A percentile compares a stretch with the other conserved stretches of the same genome.
phyloP scores from a whole-genome alignment of 2,113 vertebrate species.

The Gallinago jamesoni region DNA sequence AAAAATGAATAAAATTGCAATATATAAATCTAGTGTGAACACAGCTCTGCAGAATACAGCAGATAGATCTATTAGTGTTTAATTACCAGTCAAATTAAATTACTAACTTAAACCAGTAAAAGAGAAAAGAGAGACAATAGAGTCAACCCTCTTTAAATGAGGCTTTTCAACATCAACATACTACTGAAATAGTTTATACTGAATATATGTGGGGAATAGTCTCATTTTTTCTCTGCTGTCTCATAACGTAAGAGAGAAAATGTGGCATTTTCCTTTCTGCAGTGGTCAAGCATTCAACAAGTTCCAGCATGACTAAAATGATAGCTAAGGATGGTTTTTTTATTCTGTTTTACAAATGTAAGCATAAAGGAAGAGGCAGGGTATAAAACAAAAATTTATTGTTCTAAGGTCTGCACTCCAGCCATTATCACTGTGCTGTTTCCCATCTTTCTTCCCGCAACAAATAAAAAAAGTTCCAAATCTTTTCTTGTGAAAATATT shows the following conservation, averaged over 20 bases:
- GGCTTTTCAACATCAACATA: not conserved
- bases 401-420: not conserved
- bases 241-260: not conserved
- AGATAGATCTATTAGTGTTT: not conserved
- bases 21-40: not conserved
- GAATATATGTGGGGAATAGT: not conserved
- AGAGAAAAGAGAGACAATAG: not conserved
- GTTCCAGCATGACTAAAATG: not conserved
- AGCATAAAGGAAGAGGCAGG: not conserved
- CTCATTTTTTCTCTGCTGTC: not conserved
- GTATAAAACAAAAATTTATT: not conserved
- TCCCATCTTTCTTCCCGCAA: not conserved
- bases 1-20: not conserved
- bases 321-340: not conserved
- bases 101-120: not conserved
- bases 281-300: not conserved
- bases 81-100: not conserved
- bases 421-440: not conserved
- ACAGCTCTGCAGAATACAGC: not conserved
- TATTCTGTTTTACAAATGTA: not conserved
- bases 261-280: not conserved
- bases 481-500: not conserved
- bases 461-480: not conserved
- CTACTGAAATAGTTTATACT: not conserved
- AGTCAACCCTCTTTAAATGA: not conserved